Conservation (phyloP, 2,888 invertebrate genomes). For the Leptopilina syphax region DNA sequence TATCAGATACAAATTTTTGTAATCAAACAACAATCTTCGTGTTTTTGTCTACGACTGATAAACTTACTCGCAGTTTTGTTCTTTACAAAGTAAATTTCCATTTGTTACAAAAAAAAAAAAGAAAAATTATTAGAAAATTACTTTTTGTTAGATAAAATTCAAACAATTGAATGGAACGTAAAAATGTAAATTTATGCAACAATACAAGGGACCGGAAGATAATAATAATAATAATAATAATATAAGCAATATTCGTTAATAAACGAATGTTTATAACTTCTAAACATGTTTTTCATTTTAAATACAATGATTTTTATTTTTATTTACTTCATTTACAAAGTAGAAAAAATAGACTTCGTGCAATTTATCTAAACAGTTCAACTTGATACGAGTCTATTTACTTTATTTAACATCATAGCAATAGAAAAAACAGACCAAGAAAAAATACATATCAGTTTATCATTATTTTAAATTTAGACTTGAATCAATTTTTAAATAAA, state of each 20-base stretch:
- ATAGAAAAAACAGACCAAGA: not conserved
- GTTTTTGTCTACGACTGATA: not conserved
- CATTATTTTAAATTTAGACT: not conserved
- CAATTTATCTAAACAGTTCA: not conserved
- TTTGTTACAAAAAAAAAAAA: not conserved
- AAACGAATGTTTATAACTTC: not conserved
- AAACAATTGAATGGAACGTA: not conserved
- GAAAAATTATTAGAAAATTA: not conserved
- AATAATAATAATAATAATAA: not conserved
- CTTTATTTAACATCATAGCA: not conserved
- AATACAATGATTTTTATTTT: not conserved
- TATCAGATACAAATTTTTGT: constrained; percentile 8
- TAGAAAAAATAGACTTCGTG: not conserved
- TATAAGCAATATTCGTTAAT: not conserved
- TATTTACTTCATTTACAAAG: not conserved
- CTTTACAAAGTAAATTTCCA: not conserved
- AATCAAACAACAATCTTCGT: not conserved
- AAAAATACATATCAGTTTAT: too few relatives aligned
- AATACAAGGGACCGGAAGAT: not conserved
- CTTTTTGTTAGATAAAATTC: not conserved
- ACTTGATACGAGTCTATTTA: not conserved
- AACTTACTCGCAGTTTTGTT: not conserved
- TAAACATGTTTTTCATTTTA: not conserved
- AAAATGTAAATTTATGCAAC: too few relatives aligned
- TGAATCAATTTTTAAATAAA: not conserved